These are phyloP conservation scores for Bovichtus diacanthus DNA, from an alignment of 2,797 vertebrate genomes.

Conservation along the genomic window DNA sequence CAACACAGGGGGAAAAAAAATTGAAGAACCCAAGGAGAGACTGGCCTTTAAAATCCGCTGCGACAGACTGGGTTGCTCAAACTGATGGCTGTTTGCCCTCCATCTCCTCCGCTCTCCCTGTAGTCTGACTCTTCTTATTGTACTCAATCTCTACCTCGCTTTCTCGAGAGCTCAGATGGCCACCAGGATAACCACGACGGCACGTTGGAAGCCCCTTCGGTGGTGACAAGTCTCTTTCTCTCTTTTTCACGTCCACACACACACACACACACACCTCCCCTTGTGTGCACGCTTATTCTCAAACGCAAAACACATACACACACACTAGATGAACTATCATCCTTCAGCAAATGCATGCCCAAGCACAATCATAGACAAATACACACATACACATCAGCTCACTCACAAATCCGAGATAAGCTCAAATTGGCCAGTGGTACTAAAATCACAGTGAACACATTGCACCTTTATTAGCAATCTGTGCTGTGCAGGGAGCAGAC, in stretches of 20 bases:
- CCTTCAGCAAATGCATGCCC: constrained; percentile 27
- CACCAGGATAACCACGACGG: constrained; percentile 72
- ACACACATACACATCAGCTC: constrained; percentile 21
- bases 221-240: constrained; percentile 52
- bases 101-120: constrained; percentile 42
- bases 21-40: constrained; percentile 48
- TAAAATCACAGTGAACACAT: constrained; percentile 71
- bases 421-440: constrained; percentile 58
- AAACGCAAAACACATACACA: constrained; percentile 16
- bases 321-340: constrained; percentile 38
- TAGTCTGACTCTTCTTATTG: constrained; percentile 64
- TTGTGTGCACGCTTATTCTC: constrained; percentile 22
- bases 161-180: constrained; percentile 72
- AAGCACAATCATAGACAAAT: constrained; percentile 44
- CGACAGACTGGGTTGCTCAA: constrained; percentile 57
- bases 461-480: constrained; percentile 80
- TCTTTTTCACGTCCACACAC: constrained; percentile 27
- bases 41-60: constrained; percentile 67
- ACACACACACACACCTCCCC: constrained; percentile 1
- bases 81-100: constrained; percentile 66
- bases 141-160: constrained; percentile 58
- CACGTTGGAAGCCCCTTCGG: constrained; percentile 50
- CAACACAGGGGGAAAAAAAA: constrained; percentile 22
- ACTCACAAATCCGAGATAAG: constrained; percentile 51
- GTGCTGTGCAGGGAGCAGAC: constrained; percentile 64